Conservation (phyloP, 2,888 invertebrate genomes). For the Scaptomyza caliginosa region DNA sequence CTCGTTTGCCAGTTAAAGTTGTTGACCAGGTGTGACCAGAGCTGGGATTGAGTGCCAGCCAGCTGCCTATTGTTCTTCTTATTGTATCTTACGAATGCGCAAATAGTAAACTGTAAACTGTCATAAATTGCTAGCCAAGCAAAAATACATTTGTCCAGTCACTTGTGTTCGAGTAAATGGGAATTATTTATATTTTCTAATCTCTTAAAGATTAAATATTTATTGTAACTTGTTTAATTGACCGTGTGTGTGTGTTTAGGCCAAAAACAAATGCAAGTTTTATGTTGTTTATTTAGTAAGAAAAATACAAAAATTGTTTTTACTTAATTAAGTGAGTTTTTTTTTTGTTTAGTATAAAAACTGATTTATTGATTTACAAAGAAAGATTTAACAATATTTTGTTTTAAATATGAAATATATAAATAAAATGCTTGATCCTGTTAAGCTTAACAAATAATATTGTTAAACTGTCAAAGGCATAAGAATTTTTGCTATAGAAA, state of each 20-base stretch:
- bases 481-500: too few relatives aligned
- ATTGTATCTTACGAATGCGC: slow-evolving; percentile 25
- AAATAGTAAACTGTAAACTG: slow-evolving; percentile 39
- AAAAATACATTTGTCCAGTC: neutral
- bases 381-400: too few relatives aligned
- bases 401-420: too few relatives aligned
- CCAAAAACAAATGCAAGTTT: neutral
- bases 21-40: slow-evolving; percentile 44
- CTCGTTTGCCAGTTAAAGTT: slow-evolving; percentile 46
- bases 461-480: too few relatives aligned
- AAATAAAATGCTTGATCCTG: too few relatives aligned
- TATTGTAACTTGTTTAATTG: slow-evolving; percentile 16
- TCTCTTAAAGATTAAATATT: slow-evolving; percentile 28
- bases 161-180: slow-evolving; percentile 12
- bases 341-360: neutral
- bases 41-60: slow-evolving; percentile 49
- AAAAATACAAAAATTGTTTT: neutral
- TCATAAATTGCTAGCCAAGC: slow-evolving; percentile 44
- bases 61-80: slow-evolving; percentile 23
- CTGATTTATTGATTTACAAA: neutral
- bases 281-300: neutral
- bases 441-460: too few relatives aligned
- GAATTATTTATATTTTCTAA: slow-evolving; percentile 27
- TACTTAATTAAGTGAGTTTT: neutral
- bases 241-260: too few relatives aligned